phyloP scores from a whole-genome alignment of 2,888 invertebrate species.

The Tholera decimalis region DNA sequence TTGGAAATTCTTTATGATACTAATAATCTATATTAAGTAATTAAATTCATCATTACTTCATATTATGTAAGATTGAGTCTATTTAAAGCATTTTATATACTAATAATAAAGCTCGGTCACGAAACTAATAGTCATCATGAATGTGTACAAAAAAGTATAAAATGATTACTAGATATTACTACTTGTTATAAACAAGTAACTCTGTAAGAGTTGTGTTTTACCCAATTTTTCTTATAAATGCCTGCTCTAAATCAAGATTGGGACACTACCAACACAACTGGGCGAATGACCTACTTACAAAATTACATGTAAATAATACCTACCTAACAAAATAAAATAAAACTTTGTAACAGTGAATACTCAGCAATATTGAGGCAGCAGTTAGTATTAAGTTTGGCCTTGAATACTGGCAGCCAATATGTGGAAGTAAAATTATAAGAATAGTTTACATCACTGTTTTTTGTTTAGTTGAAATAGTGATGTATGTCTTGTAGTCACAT shows the following conservation, averaged over 20 bases:
- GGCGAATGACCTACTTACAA: conserved; percentile 35
- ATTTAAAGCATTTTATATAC: background rate
- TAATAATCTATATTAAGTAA: too few relatives aligned
- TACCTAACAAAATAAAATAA: background rate
- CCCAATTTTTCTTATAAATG: conserved; percentile 15
- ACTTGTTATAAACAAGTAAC: background rate
- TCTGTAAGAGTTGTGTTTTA: too few relatives aligned
- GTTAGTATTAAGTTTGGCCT: conserved; percentile 50
- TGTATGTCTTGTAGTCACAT: conserved; percentile 45
- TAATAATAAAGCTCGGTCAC: background rate
- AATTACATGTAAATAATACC: conserved; percentile 2
- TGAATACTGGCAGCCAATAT: conserved; percentile 45
- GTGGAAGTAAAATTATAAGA: conserved; percentile 34
- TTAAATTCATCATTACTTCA: conserved; percentile 18
- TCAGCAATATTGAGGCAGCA: conserved; percentile 35
- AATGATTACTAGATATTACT: conserved; percentile 3
- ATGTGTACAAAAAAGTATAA: conserved; percentile 15
- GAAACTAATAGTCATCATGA: background rate
- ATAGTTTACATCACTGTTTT: conserved; percentile 53
- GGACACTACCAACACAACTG: conserved; percentile 3
- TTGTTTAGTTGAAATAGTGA: conserved; percentile 45
- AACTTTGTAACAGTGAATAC: conserved; percentile 7
- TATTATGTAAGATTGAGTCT: conserved; percentile 52
- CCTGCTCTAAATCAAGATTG: conserved; percentile 12
- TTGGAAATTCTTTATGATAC: conserved; percentile 18